These are phyloP conservation scores for Aricia agestis DNA, from an alignment of 1,140 invertebrate species.

Conservation along the genomic window DNA sequence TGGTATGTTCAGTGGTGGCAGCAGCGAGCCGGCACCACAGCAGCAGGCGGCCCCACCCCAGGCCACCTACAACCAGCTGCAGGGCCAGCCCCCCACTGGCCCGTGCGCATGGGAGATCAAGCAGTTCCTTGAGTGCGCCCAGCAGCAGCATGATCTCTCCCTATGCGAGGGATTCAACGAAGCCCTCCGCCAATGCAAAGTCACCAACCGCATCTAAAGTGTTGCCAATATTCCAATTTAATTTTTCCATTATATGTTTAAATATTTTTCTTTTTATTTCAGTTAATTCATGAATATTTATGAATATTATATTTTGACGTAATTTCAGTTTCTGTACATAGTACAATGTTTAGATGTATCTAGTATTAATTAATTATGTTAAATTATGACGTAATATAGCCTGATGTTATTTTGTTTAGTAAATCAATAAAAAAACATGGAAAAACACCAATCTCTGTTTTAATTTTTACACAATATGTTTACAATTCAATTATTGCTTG, in stretches of 20 bases:
- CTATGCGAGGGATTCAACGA: slow-evolving; percentile 96
- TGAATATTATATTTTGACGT: slow-evolving; percentile 14
- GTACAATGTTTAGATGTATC: slow-evolving; percentile 13
- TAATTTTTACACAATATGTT: not conserved
- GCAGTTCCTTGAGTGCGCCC: slow-evolving; percentile 92
- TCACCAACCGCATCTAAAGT: slow-evolving; percentile 67
- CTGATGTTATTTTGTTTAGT: slow-evolving; percentile 20
- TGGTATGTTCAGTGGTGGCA: slow-evolving; percentile 87
- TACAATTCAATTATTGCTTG: too few relatives aligned
- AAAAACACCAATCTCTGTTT: slow-evolving; percentile 13
- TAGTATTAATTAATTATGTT: slow-evolving; percentile 2
- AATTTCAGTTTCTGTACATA: slow-evolving; percentile 27
- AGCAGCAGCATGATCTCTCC: slow-evolving; percentile 88
- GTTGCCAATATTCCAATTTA: slow-evolving; percentile 15
- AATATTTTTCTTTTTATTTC: slow-evolving; percentile 13
- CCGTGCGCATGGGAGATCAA: slow-evolving; percentile 93
- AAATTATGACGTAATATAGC: slow-evolving; percentile 12
- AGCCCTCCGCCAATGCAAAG: slow-evolving; percentile 93
- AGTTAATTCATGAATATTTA: not conserved
- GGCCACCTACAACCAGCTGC: slow-evolving; percentile 58
- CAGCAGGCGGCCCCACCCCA: slow-evolving; percentile 63
- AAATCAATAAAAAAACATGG: slow-evolving; percentile 7
- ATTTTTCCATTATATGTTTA: not conserved
- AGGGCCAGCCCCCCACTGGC: slow-evolving; percentile 77
- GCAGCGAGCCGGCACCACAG: slow-evolving; percentile 76